Evolutionary conservation across 2,888 invertebrate genomes (phyloP).

Genomic region (Eubasilissa splendida): DNA sequence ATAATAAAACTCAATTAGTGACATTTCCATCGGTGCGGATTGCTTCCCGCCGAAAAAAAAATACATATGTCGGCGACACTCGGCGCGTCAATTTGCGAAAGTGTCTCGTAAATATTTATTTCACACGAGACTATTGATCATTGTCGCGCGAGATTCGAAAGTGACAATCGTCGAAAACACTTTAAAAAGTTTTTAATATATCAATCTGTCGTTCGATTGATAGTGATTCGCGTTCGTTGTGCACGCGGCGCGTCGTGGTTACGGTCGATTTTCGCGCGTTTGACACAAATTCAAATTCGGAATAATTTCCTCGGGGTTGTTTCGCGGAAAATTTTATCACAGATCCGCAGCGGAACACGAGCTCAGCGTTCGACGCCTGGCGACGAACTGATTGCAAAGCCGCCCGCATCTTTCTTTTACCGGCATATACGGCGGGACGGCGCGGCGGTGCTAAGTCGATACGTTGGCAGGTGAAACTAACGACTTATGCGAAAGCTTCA

Average conservation of each 20-base stretch:
- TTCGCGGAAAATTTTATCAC: conserved; percentile 9
- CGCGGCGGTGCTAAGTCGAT: background rate
- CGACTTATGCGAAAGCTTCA: background rate
- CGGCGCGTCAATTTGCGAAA: conserved; percentile 15
- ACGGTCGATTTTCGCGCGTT: background rate
- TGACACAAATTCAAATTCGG: conserved; percentile 13
- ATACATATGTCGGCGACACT: background rate
- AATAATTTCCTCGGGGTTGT: conserved; percentile 5
- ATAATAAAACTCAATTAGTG: conserved; percentile 21
- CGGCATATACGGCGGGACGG: conserved; percentile 17
- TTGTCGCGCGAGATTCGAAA: conserved; percentile 32
- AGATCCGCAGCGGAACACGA: background rate
- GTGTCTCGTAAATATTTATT: conserved; percentile 27
- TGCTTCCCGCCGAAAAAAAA: conserved; percentile 2
- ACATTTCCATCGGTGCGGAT: background rate
- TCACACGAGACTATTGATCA: conserved; percentile 17
- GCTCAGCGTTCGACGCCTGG: conserved; percentile 25
- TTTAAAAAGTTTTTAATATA: background rate
- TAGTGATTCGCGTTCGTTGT: background rate
- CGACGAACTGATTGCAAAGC: conserved; percentile 27
- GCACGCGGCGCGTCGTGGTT: no score
- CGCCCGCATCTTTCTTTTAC: conserved; percentile 33
- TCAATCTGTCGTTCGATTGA: background rate
- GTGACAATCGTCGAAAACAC: conserved; percentile 6
- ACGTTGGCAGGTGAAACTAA: background rate